phyloP scores from a whole-genome alignment of 2,888 invertebrate genomes.

The Drosophila vallismaia region DNA sequence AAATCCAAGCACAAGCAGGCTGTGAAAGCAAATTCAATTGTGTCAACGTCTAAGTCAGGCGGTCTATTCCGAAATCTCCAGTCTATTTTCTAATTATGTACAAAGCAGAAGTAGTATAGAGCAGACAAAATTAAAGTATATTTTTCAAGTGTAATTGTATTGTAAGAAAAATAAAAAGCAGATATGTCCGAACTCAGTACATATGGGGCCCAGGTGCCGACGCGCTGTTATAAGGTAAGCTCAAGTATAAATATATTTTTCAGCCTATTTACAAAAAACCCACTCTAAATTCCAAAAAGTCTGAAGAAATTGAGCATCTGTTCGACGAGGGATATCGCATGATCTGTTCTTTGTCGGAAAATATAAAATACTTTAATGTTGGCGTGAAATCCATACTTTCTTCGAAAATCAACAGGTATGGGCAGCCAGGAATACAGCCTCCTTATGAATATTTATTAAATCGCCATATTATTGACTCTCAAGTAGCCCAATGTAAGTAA shows the following conservation, averaged over 20 bases:
- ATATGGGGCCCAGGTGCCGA: constrained; percentile 5
- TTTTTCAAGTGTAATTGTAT: not conserved
- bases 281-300: not conserved
- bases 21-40: constrained; percentile 1
- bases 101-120: not conserved
- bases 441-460: not conserved
- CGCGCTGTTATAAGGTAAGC: not conserved
- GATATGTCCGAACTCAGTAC: not conserved
- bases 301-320: constrained; percentile 1
- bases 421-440: not conserved
- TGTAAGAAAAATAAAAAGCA: not conserved
- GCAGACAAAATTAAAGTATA: not conserved
- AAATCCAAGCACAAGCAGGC: not conserved
- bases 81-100: not conserved
- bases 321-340: constrained; percentile 4
- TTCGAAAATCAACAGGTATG: not conserved
- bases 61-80: not conserved
- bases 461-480: not conserved
- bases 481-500: not conserved
- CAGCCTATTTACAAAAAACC: not conserved
- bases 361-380: not conserved
- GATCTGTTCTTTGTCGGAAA: not conserved
- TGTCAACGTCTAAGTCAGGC: not conserved
- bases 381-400: not conserved
- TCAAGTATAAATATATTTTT: not conserved